phyloP scores from a whole-genome alignment of 2,888 invertebrate genomes.

The Xylophagus ater region DNA sequence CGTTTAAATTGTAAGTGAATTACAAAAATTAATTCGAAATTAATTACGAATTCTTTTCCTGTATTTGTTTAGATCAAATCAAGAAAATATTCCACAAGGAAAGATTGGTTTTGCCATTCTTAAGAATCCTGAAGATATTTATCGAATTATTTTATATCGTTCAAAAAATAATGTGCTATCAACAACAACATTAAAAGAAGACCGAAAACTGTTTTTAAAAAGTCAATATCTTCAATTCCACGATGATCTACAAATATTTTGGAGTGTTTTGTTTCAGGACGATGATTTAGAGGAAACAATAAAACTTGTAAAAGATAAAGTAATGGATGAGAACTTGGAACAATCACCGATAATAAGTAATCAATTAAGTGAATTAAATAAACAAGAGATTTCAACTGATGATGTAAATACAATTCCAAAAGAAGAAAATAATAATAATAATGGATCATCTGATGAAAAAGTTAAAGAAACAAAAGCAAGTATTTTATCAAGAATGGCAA shows the following conservation, averaged over 20 bases:
- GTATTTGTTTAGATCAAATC: conserved; percentile 27
- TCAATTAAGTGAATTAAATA: background rate
- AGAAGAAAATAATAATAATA: background rate
- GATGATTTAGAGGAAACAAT: conserved; percentile 28
- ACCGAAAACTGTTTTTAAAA: conserved; percentile 20
- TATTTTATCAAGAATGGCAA: conserved; percentile 46
- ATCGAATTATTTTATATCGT: conserved; percentile 25
- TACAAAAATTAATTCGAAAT: conserved; percentile 1
- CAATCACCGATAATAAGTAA: background rate
- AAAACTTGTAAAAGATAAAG: conserved; percentile 23
- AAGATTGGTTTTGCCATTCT: conserved; percentile 42
- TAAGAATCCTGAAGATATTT: conserved; percentile 19
- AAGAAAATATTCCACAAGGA: conserved; percentile 30
- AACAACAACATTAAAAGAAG: conserved; percentile 19
- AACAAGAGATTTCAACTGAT: background rate
- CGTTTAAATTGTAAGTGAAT: conserved; percentile 22
- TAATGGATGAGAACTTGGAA: background rate
- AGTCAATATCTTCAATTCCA: conserved; percentile 32
- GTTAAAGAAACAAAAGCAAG: conserved; percentile 32
- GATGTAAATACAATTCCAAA: conserved; percentile 2
- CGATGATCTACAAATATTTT: conserved; percentile 42
- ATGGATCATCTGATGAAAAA: conserved; percentile 8
- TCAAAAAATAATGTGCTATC: conserved; percentile 25
- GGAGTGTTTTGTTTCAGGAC: conserved; percentile 45
- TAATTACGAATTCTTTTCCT: background rate